Conservation (phyloP, 2,113 vertebrate genomes). For the Leptocoma aspasia region DNA sequence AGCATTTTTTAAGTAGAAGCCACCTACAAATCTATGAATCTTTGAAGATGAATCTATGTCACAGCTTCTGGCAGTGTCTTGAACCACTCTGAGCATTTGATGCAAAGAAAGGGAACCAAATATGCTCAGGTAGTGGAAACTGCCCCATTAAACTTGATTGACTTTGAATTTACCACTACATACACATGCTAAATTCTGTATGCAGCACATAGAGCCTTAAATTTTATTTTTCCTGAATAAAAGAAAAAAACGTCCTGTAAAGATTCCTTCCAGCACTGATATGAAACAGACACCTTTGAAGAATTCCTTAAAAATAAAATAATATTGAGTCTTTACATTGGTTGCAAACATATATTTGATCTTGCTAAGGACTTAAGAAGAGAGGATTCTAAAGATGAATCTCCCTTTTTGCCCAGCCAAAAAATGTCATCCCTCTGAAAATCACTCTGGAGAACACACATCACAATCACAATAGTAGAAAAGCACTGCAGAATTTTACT, state of each 20-base stretch:
- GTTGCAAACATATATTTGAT: background rate
- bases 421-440: background rate
- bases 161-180: background rate
- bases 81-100: background rate
- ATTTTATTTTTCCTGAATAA: background rate
- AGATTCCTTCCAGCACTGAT: background rate
- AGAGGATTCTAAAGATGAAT: background rate
- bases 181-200: background rate
- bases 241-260: background rate
- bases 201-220: background rate
- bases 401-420: background rate
- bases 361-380: background rate
- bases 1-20: background rate
- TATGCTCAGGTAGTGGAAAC: background rate
- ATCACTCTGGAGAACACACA: background rate
- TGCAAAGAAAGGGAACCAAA: background rate
- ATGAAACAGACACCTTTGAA: background rate
- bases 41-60: background rate
- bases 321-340: background rate
- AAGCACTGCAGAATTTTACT: background rate
- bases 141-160: background rate
- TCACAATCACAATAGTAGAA: background rate
- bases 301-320: background rate
- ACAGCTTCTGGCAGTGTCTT: background rate
- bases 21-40: too few relatives aligned